These are phyloP conservation scores for Stenichneumon culpator DNA, from an alignment of 2,888 invertebrate species.

Conservation along the genomic window DNA sequence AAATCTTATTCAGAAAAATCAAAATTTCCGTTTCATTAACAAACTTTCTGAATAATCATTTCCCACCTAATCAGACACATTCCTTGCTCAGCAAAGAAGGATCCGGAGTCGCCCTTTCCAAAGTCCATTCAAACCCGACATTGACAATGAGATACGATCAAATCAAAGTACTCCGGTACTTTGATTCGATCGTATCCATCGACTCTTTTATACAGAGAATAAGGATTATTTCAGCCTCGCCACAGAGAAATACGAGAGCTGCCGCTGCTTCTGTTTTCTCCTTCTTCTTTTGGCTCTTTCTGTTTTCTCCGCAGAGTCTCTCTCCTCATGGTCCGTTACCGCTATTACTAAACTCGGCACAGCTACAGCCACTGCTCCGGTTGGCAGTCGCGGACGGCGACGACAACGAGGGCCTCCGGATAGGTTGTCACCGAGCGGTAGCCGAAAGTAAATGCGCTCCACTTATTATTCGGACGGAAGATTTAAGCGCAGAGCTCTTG, in stretches of 20 bases:
- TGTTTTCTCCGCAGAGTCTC: slow-evolving; percentile 65
- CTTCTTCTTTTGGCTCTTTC: slow-evolving; percentile 16
- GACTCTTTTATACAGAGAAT: slow-evolving; percentile 74
- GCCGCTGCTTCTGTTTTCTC: slow-evolving; percentile 63
- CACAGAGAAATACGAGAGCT: slow-evolving; percentile 77
- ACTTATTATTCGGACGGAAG: slow-evolving; percentile 82
- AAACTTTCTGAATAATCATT: too few species aligned
- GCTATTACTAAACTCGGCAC: slow-evolving; percentile 58
- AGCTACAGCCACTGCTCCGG: slow-evolving; percentile 36
- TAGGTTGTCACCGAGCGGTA: slow-evolving; percentile 80
- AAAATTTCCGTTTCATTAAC: too few species aligned
- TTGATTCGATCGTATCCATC: too few species aligned
- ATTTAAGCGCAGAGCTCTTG: slow-evolving; percentile 77
- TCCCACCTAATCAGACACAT: neutral
- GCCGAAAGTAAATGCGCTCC: slow-evolving; percentile 81
- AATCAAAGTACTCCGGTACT: slow-evolving; percentile 79
- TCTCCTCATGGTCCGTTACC: slow-evolving; percentile 39
- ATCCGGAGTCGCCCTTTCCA: neutral
- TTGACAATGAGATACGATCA: slow-evolving; percentile 71
- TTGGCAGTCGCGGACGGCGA: slow-evolving; percentile 59
- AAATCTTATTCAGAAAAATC: neutral
- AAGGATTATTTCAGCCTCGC: slow-evolving; percentile 80
- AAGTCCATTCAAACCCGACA: neutral
- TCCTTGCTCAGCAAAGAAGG: neutral
- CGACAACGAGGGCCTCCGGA: slow-evolving; percentile 73